Evolutionary conservation across 2,113 vertebrate species (phyloP).

Genomic region (Labeo catla): DNA sequence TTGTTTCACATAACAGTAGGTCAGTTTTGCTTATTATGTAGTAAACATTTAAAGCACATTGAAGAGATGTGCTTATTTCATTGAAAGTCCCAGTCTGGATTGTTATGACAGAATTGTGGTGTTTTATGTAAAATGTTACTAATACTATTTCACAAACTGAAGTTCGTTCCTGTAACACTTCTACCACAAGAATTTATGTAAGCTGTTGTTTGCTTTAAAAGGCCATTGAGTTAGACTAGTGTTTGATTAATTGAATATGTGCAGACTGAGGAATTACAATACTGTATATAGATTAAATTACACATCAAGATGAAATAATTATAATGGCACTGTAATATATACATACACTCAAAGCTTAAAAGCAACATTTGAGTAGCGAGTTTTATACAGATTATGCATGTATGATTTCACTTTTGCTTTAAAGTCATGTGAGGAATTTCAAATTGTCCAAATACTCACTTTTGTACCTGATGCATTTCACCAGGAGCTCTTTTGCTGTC

Average conservation of each 20-base stretch:
- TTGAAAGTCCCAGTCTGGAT: neutral
- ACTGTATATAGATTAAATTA: neutral
- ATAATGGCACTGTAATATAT: neutral
- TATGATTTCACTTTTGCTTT: neutral
- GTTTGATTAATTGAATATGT: conserved; percentile 11
- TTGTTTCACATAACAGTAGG: neutral
- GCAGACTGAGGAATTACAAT: neutral
- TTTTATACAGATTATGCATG: neutral
- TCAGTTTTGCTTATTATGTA: neutral
- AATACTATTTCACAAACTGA: conserved; percentile 68
- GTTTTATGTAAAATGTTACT: conserved; percentile 60
- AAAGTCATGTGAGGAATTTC: neutral
- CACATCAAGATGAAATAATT: neutral
- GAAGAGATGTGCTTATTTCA: neutral
- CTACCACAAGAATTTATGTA: conserved; percentile 66
- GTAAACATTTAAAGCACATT: neutral
- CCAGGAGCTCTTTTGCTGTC: neutral
- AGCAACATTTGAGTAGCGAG: neutral
- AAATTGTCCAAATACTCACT: neutral
- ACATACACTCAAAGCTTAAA: neutral
- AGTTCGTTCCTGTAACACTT: conserved; percentile 46
- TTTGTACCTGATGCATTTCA: neutral
- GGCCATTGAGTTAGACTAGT: neutral
- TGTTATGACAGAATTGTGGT: conserved; percentile 48
- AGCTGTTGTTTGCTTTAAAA: conserved; percentile 62